These are phyloP conservation scores for Aphidius ervi DNA, from an alignment of 1,140 invertebrate genomes.

Conservation along the genomic window DNA sequence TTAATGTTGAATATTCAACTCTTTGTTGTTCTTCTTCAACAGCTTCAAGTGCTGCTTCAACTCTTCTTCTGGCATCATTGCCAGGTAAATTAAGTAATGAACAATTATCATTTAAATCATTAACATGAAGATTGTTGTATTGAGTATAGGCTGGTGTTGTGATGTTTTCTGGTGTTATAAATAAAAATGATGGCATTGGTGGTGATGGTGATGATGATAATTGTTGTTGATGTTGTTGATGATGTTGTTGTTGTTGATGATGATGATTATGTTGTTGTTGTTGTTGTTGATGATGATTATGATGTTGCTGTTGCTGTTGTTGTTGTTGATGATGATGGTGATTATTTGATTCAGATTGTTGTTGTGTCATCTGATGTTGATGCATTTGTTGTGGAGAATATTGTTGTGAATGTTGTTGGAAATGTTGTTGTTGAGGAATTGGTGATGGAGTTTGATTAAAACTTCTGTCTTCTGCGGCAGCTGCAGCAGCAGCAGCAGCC, in stretches of 20 bases:
- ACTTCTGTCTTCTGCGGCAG: slow-evolving; percentile 37
- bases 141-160: neutral
- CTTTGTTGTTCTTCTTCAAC: slow-evolving; percentile 57
- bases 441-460: too few relatives aligned
- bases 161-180: too few relatives aligned
- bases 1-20: slow-evolving; percentile 26
- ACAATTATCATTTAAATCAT: slow-evolving; percentile 33
- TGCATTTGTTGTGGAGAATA: neutral
- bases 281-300: neutral
- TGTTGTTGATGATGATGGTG: too few relatives aligned
- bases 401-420: too few relatives aligned
- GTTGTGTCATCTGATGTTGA: too few relatives aligned
- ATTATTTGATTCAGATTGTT: too few relatives aligned
- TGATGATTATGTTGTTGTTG: too few relatives aligned
- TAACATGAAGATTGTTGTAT: slow-evolving; percentile 33
- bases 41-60: slow-evolving; percentile 64
- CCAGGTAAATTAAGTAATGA: slow-evolving; percentile 49
- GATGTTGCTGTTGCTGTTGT: too few relatives aligned
- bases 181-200: too few relatives aligned
- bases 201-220: too few relatives aligned
- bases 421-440: slow-evolving; percentile 16
- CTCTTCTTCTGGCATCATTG: slow-evolving; percentile 64
- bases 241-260: too few relatives aligned
- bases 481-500: slow-evolving; percentile 47
- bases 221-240: too few relatives aligned